phyloP scores from a whole-genome alignment of 2,797 vertebrate species.

The Numenius phaeopus region DNA sequence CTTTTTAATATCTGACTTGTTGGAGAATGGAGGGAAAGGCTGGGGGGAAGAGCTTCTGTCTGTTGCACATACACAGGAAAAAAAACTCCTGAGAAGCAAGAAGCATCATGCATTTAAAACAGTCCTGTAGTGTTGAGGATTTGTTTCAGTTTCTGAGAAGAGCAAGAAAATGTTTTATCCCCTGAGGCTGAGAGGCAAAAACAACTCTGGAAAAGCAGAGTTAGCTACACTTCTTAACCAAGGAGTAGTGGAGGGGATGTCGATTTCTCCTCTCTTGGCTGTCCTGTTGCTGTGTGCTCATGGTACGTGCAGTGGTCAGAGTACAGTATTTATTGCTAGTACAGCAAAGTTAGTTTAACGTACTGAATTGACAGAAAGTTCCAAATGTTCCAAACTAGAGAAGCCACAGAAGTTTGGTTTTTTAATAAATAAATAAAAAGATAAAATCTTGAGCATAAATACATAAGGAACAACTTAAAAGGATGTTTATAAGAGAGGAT shows the following conservation, averaged over 20 bases:
- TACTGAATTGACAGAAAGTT: background rate
- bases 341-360: background rate
- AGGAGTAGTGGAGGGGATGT: fast-evolving
- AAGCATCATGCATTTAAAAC: slow-evolving; percentile 20
- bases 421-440: background rate
- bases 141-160: slow-evolving; percentile 27
- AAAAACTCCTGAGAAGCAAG: slow-evolving; percentile 35
- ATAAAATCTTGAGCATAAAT: background rate
- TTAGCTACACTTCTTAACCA: background rate
- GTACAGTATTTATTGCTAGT: background rate
- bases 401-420: background rate
- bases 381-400: background rate
- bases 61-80: background rate
- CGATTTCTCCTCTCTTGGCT: background rate
- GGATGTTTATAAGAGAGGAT: background rate
- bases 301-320: background rate
- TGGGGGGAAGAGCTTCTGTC: background rate
- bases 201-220: background rate
- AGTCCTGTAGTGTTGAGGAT: background rate
- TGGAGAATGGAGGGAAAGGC: background rate
- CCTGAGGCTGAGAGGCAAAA: background rate
- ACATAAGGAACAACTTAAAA: background rate
- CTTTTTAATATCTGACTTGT: slow-evolving; percentile 4
- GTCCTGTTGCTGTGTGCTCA: background rate
- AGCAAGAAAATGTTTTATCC: background rate